Evolutionary conservation across 2,797 vertebrate genomes (phyloP), one percentile per base, ranked within the genome.

Genomic region (Lindbergichthys nudifrons): DNA sequence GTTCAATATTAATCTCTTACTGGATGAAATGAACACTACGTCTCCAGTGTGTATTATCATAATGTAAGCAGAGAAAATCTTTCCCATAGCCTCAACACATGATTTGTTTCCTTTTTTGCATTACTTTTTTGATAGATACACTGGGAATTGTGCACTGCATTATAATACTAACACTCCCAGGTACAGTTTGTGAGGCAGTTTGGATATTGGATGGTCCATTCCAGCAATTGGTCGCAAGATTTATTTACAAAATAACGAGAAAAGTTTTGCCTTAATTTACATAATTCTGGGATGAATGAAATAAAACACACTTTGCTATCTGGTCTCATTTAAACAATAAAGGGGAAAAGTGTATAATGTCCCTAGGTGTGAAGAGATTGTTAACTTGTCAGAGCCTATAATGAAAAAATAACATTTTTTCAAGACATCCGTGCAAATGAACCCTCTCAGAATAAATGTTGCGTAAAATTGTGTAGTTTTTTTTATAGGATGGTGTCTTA

Each of bases 1-100:
- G 65, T 73, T 65, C 52, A 70, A 59, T 87, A 86, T 90, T 89
- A 86, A 90, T 91, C 76, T 88, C 54, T 76, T 78, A 66, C 79
- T 87, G 80, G 84, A 53, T 77, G 74, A 90, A 87, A 85, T 76
- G 65, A 51, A 65, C 48, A 73, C 64, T 50, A 30, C 57, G 6
- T 23, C 69, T 74, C 73, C 70, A 46, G 10, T 70, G 79, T 74
- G 74, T 75, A 85, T 87, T 87, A 81, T 58, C 65, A 73, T 79
- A 77, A 87, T 87, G 69, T 84, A 79, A 79, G 84, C 47, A 65
- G 69, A 47, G 26, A 39, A 50, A 65, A 59, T 65, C 65, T 64
- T 62, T 75, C 70, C 77, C 54, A 46, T 53, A 68, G 81, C 53
- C 54, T 61, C 46, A 68, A 75, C 21, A 77, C 10, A 46, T 4